phyloP scores from a whole-genome alignment of 2,888 invertebrate genomes.

The Erynnis tages region DNA sequence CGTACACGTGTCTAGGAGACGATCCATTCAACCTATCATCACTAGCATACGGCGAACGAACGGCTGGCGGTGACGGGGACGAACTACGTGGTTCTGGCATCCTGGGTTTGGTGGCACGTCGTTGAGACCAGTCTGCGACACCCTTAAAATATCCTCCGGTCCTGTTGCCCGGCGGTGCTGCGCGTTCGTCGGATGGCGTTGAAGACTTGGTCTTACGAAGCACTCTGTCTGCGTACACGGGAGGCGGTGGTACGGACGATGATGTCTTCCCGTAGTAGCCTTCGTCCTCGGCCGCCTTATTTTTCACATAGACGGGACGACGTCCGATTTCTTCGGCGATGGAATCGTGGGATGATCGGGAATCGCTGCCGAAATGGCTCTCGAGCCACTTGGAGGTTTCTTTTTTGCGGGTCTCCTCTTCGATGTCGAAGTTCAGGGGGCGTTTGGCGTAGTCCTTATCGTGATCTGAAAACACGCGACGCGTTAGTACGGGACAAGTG shows the following conservation, averaged over 20 bases:
- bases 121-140: constrained; percentile 90
- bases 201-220: constrained; percentile 79
- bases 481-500: constrained; percentile 38
- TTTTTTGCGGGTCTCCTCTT: constrained; percentile 93
- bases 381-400: constrained; percentile 96
- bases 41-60: constrained; percentile 68
- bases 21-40: constrained; percentile 65
- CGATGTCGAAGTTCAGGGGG: constrained; percentile 92
- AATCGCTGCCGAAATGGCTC: constrained; percentile 94
- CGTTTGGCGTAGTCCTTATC: constrained; percentile 90
- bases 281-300: constrained; percentile 82
- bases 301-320: constrained; percentile 86
- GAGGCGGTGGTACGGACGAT: constrained; percentile 67
- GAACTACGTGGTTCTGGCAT: constrained; percentile 76
- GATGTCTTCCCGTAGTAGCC: constrained; percentile 71
- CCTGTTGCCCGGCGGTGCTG: constrained; percentile 62
- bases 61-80: constrained; percentile 69
- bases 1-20: constrained; percentile 67
- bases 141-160: constrained; percentile 85
- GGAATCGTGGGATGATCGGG: constrained; percentile 88
- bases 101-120: constrained; percentile 78
- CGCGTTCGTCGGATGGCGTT: constrained; percentile 76
- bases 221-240: constrained; percentile 68
- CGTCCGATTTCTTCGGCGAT: constrained; percentile 84
- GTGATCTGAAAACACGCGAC: constrained; percentile 81